Evolutionary conservation across 2,888 invertebrate genomes (phyloP).

Genomic region (Himalopsyche kuldschensis): DNA sequence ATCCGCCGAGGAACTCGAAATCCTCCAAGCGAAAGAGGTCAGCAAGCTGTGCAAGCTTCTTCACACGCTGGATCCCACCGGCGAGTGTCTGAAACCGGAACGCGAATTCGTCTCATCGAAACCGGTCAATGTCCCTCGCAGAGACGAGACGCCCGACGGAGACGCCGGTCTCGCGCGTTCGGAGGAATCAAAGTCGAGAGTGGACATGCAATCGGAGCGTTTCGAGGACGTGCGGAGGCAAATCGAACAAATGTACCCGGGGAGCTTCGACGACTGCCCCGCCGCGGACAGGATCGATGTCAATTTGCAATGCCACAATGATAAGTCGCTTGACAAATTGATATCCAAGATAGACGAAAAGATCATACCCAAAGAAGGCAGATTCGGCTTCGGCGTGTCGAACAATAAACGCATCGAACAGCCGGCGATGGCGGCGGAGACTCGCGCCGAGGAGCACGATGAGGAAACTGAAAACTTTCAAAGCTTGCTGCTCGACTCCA

Average conservation of each 20-base stretch:
- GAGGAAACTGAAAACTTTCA: background rate
- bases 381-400: background rate
- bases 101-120: too few relatives aligned
- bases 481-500: background rate
- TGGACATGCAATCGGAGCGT: background rate
- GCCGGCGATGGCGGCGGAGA: background rate
- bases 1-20: background rate
- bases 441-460: background rate
- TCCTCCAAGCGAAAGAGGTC: background rate
- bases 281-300: background rate
- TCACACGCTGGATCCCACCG: conserved; percentile 40
- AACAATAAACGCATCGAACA: background rate
- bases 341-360: background rate
- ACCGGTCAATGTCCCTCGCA: background rate
- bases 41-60: background rate
- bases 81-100: conserved; percentile 36
- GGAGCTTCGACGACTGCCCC: background rate
- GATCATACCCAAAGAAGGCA: background rate
- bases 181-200: background rate
- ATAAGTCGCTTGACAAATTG: background rate
- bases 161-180: background rate
- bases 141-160: background rate
- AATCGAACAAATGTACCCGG: background rate
- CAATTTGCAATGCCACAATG: background rate
- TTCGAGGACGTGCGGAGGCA: background rate